phyloP scores from a whole-genome alignment of 2,113 vertebrate genomes.

The Vanacampus margaritifer region DNA sequence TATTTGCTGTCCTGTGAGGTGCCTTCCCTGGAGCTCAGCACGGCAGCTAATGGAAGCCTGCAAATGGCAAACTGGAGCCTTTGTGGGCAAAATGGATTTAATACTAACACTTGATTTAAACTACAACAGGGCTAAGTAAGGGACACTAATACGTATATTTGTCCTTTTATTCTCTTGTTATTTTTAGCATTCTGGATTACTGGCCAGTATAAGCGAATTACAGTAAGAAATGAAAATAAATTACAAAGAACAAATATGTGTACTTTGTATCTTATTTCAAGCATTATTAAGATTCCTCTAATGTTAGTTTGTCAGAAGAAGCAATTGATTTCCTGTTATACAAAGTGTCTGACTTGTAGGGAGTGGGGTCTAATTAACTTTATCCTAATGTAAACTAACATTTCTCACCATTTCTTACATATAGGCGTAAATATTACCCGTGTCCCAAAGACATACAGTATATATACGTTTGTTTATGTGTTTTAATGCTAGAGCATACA shows the following conservation, averaged over 20 bases:
- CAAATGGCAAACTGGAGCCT: conserved; percentile 48
- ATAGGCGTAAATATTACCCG: too few species aligned
- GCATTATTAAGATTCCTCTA: not conserved
- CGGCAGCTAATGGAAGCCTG: conserved; percentile 62
- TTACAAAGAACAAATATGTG: not conserved
- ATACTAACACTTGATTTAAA: conserved; percentile 43
- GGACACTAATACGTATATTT: not conserved
- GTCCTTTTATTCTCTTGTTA: not conserved
- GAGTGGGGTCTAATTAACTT: too few species aligned
- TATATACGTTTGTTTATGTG: too few species aligned
- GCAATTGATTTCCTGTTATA: too few species aligned
- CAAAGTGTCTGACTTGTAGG: too few species aligned
- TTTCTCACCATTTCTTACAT: too few species aligned
- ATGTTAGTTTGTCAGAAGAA: too few species aligned
- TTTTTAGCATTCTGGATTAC: not conserved
- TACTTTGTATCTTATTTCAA: not conserved
- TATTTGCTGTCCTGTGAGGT: conserved; percentile 59
- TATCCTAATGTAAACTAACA: too few species aligned
- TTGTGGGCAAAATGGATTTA: conserved; percentile 38
- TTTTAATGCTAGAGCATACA: too few species aligned
- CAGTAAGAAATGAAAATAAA: not conserved
- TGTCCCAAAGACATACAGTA: too few species aligned
- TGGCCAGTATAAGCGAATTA: not conserved
- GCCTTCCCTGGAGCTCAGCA: conserved; percentile 49
- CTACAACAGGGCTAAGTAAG: not conserved